phyloP scores from a whole-genome alignment of 1,140 invertebrate species.

The Pseudomyrmex concolor region DNA sequence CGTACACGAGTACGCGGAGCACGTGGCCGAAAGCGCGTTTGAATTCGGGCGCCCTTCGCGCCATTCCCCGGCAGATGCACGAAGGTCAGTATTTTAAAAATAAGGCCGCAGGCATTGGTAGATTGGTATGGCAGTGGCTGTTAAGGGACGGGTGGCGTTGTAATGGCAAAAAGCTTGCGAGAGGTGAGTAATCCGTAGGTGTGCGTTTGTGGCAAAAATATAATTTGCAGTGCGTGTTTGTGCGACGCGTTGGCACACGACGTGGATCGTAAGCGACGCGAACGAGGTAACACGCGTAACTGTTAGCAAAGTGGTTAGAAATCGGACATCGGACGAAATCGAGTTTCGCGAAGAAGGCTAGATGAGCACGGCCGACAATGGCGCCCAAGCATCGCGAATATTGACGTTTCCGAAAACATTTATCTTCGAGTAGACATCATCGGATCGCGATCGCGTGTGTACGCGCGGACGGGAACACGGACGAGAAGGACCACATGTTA shows the following conservation, averaged over 20 bases:
- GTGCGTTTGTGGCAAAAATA: constrained; percentile 68
- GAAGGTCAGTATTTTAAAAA: constrained; percentile 86
- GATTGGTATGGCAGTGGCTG: constrained; percentile 85
- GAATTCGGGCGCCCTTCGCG: constrained; percentile 79
- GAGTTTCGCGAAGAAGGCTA: constrained; percentile 72
- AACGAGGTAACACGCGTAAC: constrained; percentile 64
- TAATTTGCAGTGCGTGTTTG: constrained; percentile 60
- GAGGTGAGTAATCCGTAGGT: constrained; percentile 83
- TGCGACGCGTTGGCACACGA: constrained; percentile 51
- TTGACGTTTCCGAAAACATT: constrained; percentile 81
- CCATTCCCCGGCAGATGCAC: constrained; percentile 81
- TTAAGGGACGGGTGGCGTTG: constrained; percentile 86
- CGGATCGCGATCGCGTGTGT: constrained; percentile 73
- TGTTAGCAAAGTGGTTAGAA: constrained; percentile 67
- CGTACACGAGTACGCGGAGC: constrained; percentile 30
- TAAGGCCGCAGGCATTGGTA: constrained; percentile 84
- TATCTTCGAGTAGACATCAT: constrained; percentile 69
- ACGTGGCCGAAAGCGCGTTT: constrained; percentile 66
- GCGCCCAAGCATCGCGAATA: constrained; percentile 81
- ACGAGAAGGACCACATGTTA: constrained; percentile 62
- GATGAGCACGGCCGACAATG: constrained; percentile 79
- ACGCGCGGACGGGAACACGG: too few species aligned
- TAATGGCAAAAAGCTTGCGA: constrained; percentile 86
- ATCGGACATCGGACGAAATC: constrained; percentile 73
- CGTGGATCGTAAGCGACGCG: constrained; percentile 35